phyloP scores from a whole-genome alignment of 2,113 vertebrate species.

The Myodes glareolus region DNA sequence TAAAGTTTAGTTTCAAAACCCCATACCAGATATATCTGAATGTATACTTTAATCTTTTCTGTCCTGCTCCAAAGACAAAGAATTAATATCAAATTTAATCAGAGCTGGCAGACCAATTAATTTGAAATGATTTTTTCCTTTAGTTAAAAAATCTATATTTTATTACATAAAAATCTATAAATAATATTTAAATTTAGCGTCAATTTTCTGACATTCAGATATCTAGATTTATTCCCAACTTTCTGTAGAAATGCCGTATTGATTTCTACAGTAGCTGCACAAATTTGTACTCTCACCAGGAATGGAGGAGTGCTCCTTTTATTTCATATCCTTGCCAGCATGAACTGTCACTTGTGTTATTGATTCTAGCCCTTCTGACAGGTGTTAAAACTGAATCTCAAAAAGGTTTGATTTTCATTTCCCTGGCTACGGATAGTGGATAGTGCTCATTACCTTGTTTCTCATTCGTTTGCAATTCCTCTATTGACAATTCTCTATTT shows the following conservation, averaged over 20 bases:
- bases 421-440: neutral
- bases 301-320: neutral
- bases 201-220: constrained; percentile 33
- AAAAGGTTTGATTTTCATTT: neutral
- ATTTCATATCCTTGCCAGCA: neutral
- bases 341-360: neutral
- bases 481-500: neutral
- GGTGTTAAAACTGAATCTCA: neutral
- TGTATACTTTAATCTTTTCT: neutral
- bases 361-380: neutral
- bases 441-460: neutral
- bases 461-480: neutral
- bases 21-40: neutral
- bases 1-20: neutral
- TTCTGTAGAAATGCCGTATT: neutral
- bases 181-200: neutral
- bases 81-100: neutral
- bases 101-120: neutral
- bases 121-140: constrained; percentile 6
- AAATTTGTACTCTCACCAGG: neutral
- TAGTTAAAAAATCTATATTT: neutral
- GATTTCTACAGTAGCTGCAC: neutral
- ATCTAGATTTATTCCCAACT: neutral
- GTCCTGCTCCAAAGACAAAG: neutral
- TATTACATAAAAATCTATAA: neutral